Evolutionary conservation across 1,140 invertebrate genomes (phyloP).

Genomic region (Nylanderia fulva): DNA sequence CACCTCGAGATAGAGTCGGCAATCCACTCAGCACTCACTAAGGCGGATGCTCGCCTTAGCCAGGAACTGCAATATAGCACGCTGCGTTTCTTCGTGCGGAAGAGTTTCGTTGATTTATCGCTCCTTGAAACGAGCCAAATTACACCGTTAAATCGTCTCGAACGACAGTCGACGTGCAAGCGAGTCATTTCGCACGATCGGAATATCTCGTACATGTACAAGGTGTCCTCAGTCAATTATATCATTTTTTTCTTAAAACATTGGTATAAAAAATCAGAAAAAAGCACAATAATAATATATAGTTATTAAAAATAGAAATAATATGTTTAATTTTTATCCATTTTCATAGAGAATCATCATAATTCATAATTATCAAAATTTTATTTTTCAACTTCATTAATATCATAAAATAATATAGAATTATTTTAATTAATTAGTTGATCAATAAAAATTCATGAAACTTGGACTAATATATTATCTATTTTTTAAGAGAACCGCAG

Average conservation of each 20-base stretch:
- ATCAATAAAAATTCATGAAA: neutral
- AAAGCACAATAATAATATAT: neutral
- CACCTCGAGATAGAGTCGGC: slow-evolving; percentile 54
- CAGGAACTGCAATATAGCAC: slow-evolving; percentile 15
- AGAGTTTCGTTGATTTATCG: slow-evolving; percentile 58
- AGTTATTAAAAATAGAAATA: neutral
- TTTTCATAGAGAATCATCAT: neutral
- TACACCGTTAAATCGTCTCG: slow-evolving; percentile 55
- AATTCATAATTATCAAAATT: neutral
- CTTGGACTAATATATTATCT: neutral
- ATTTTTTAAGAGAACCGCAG: neutral
- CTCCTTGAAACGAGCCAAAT: slow-evolving; percentile 56
- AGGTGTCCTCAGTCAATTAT: slow-evolving; percentile 16
- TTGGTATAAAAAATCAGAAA: neutral
- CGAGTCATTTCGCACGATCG: slow-evolving; percentile 49
- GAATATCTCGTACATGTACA: slow-evolving; percentile 21
- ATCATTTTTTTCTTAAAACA: neutral
- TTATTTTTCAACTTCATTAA: neutral
- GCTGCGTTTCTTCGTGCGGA: slow-evolving; percentile 15
- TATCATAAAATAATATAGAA: neutral
- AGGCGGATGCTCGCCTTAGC: slow-evolving; percentile 12
- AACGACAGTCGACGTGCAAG: slow-evolving; percentile 46
- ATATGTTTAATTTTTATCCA: neutral
- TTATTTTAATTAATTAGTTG: neutral
- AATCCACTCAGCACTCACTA: slow-evolving; percentile 29